Evolutionary conservation across 2,113 vertebrate genomes (phyloP).

Genomic region (Aspiorhynchus laticeps): DNA sequence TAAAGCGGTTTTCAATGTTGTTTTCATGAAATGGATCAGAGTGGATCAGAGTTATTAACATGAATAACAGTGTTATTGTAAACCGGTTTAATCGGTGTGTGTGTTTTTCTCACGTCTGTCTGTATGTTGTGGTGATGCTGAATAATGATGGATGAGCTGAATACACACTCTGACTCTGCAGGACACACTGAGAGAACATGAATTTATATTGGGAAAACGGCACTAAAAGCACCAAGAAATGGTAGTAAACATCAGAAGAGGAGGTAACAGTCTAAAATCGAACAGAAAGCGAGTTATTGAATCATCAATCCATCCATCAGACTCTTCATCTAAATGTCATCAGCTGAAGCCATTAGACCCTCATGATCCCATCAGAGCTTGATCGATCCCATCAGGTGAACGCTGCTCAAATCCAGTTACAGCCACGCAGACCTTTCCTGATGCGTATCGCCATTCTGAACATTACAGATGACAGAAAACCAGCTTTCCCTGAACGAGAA

Average conservation of each 20-base stretch:
- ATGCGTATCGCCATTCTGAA: not conserved
- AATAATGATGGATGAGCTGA: not conserved
- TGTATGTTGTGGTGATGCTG: not conserved
- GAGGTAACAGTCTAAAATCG: slow-evolving; percentile 69
- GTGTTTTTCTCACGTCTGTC: rapidly evolving
- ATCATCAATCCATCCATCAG: not conserved
- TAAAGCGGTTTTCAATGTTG: no score
- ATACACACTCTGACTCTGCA: slow-evolving; percentile 68
- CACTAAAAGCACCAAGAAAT: slow-evolving; percentile 77
- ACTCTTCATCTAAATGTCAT: not conserved
- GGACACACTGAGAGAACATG: slow-evolving; percentile 72
- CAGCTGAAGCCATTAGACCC: not conserved
- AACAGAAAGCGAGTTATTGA: slow-evolving; percentile 21
- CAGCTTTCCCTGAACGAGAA: no score
- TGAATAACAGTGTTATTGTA: not conserved
- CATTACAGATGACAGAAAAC: not conserved
- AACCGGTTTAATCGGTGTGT: not conserved
- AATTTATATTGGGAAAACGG: slow-evolving; percentile 81
- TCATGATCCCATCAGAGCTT: not conserved
- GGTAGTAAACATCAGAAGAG: slow-evolving; percentile 77
- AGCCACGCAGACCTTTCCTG: not conserved
- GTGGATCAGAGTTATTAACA: not conserved
- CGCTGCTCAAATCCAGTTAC: not conserved
- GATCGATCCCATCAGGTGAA: not conserved
- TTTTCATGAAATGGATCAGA: no score